Conservation (phyloP, 1,140 invertebrate species). For the Cydia amplana region DNA sequence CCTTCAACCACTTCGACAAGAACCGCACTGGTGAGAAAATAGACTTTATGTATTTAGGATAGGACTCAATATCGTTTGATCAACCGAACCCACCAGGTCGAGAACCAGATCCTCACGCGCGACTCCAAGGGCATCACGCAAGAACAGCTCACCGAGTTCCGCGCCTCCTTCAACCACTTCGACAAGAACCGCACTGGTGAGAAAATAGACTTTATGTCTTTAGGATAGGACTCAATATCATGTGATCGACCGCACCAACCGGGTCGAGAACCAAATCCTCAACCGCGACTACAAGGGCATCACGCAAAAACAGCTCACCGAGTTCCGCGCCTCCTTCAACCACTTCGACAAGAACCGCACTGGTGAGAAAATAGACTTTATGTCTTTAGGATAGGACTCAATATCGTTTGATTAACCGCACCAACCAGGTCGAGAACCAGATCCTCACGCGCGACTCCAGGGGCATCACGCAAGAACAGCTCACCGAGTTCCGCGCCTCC, state of each 20-base stretch:
- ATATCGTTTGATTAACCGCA: no score
- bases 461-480: no score
- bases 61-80: no score
- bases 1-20: conserved; percentile 99
- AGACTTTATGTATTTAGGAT: not conserved
- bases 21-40: conserved; percentile 87
- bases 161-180: conserved; percentile 99
- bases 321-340: conserved; percentile 99
- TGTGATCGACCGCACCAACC: conserved; percentile 80
- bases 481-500: no score
- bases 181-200: conserved; percentile 96
- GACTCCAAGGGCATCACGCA: conserved; percentile 99
- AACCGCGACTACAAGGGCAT: conserved; percentile 99
- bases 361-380: conserved; percentile 60
- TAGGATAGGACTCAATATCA: not conserved
- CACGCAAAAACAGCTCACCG: conserved; percentile 98
- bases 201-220: conserved; percentile 14
- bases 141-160: conserved; percentile 99
- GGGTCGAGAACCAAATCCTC: conserved; percentile 99
- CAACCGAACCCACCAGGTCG: no score
- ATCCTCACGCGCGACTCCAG: no score
- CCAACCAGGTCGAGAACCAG: no score
- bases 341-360: conserved; percentile 99
- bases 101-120: conserved; percentile 98
- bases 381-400: not conserved